Evolutionary conservation across 2,888 invertebrate species (phyloP).

Genomic region (Zhengitettix transpicula): DNA sequence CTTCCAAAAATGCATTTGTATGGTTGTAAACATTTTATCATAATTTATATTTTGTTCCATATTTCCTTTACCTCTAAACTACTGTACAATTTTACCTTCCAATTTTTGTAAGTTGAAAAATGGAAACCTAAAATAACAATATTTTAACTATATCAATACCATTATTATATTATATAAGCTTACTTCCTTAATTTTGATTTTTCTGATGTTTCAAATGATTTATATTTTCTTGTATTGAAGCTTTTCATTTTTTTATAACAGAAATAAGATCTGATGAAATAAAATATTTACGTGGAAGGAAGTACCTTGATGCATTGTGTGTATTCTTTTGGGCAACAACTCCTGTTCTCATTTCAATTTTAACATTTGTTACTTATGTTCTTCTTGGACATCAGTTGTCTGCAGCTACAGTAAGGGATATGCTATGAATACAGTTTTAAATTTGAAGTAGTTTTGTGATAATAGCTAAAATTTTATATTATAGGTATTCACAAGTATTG

Average conservation of each 20-base stretch:
- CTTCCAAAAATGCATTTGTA: no score
- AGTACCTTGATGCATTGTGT: constrained; percentile 93
- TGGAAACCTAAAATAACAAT: no score
- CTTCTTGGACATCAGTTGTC: constrained; percentile 61
- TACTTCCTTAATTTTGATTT: no score
- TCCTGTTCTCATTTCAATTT: constrained; percentile 72
- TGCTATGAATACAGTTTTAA: neutral
- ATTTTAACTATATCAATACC: no score
- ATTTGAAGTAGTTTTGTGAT: neutral
- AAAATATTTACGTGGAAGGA: constrained; percentile 61
- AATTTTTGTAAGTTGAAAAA: no score
- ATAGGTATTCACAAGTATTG: constrained; percentile 78
- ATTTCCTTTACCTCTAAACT: no score
- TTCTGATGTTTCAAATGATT: no score
- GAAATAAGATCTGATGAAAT: constrained; percentile 54
- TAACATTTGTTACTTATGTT: constrained; percentile 67
- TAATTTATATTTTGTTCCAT: no score
- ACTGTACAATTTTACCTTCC: no score
- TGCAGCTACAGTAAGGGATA: constrained; percentile 57
- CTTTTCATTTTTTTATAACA: constrained; percentile 18
- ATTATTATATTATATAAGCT: no score
- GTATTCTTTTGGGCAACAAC: constrained; percentile 99
- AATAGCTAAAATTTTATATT: constrained; percentile 2
- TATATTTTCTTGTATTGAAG: neutral
- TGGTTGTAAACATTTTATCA: no score